Percentiles rank a stretch among this genome's conserved stretches.
Evolutionary conservation across 2,797 vertebrate genomes (phyloP).

Genomic region (Channa striata): DNA sequence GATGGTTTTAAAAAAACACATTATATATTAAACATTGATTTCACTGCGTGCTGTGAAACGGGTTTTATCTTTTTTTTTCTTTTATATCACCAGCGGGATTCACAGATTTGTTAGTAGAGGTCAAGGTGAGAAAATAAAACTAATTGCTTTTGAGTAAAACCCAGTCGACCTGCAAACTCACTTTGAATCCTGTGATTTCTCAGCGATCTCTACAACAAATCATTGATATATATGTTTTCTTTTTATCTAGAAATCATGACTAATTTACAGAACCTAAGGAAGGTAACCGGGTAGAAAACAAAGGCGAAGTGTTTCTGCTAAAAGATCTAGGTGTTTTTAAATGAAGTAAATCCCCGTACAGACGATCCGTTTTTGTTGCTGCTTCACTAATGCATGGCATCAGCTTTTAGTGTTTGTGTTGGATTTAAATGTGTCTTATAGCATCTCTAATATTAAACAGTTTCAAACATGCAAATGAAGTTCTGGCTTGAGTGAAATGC

Average conservation of each 20-base stretch:
- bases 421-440: background rate
- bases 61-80: background rate
- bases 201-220: too few relatives aligned
- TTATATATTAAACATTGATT: too few relatives aligned
- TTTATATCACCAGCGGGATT: background rate
- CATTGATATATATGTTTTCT: too few relatives aligned
- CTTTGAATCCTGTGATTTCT: too few relatives aligned
- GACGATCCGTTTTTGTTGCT: too few relatives aligned
- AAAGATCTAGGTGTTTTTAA: too few relatives aligned
- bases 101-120: background rate
- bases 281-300: too few relatives aligned
- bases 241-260: too few relatives aligned
- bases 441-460: constrained; percentile 13
- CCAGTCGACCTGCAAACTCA: background rate
- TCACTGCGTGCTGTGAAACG: too few relatives aligned
- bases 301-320: too few relatives aligned
- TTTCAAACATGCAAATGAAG: constrained; percentile 34
- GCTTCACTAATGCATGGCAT: constrained; percentile 25
- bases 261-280: too few relatives aligned
- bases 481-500: constrained; percentile 20
- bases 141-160: background rate
- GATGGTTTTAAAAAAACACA: background rate
- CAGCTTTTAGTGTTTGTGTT: constrained; percentile 19
- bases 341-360: too few relatives aligned
- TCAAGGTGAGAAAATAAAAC: background rate